Evolutionary conservation across 1,140 invertebrate species (phyloP), one percentile per base, ranked within the genome.

Genomic region (Lucilia sericata): DNA sequence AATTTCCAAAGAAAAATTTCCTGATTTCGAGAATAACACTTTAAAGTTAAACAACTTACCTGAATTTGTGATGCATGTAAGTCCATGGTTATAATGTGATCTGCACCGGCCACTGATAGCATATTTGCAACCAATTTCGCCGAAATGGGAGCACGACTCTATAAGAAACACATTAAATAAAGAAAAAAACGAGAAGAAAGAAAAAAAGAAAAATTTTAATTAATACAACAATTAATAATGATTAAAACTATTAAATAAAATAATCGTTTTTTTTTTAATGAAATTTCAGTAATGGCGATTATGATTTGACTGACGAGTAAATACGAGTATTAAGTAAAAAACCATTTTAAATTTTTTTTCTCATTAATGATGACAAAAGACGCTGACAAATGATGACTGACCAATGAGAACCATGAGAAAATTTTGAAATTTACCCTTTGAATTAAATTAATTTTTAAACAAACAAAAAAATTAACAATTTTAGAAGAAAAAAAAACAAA

Each of bases 61-160:
- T 99, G 99, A 89, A 99, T 99, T 93, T 99, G 99, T 85, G 98
- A 99, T 30, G 99, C 98, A 92, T 99, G 99, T 42, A 99, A 93
- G 91, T 99, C 99, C 96, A 99, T 99, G 17, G 99, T 99, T 87
- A 99, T 99, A 84, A 99, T 99, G 88, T 99, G 99, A 92, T 99
- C 98, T 7, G 98, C 98, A 42, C 98, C 99, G 86, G 99, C 96
- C 14, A 99, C 98, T 78, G 98, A 98, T 85, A 99, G 93, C 96
- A 99, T 99, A 91, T 99, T 99, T 7, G 99, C 98, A 9, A 99
- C 97, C 83, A 99, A 92, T 92, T 99, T 99, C 5, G 99, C 99
- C 74, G 98, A 98, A 85, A 99, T 99, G 8, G 99, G 98, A 30
- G 98, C 98, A 87, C 99, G 95, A 91, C 97, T 99, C 96, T 98